phyloP scores from a whole-genome alignment of 2,888 invertebrate species.

The Tanypteryx hageni region DNA sequence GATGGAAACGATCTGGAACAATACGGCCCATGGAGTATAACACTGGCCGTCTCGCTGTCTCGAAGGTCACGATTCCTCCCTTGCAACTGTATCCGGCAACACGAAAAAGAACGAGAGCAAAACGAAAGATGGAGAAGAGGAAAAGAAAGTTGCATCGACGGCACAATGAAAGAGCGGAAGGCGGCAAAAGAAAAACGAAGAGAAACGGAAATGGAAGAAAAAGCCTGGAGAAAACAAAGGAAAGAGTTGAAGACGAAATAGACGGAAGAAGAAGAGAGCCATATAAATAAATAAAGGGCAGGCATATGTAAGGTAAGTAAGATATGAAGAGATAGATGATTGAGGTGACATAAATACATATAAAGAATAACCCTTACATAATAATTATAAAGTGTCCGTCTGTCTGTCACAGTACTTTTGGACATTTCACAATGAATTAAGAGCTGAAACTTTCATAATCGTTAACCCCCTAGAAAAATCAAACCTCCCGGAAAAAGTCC shows the following conservation, averaged over 20 bases:
- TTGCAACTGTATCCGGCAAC: slow-evolving; percentile 44
- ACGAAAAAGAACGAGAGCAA: not conserved
- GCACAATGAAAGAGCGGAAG: not conserved
- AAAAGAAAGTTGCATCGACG: not conserved
- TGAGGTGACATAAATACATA: slow-evolving; percentile 9
- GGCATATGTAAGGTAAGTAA: no score
- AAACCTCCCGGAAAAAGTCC: no score
- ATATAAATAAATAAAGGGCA: no score
- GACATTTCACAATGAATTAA: no score
- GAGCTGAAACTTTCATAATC: no score
- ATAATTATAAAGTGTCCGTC: no score
- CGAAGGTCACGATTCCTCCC: slow-evolving; percentile 36
- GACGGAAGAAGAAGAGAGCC: no score
- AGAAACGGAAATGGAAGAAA: not conserved
- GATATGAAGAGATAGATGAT: not conserved
- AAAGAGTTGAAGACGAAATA: not conserved
- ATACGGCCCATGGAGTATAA: slow-evolving; percentile 24
- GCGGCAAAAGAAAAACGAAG: not conserved
- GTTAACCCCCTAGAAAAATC: no score
- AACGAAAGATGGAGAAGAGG: not conserved
- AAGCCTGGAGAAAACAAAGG: not conserved
- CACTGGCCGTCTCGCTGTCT: not conserved
- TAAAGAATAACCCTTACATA: not conserved
- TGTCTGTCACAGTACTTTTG: no score
- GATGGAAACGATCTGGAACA: slow-evolving; percentile 48